These are phyloP conservation scores for Timandra comae DNA, from an alignment of 2,888 invertebrate genomes.

Conservation along the genomic window DNA sequence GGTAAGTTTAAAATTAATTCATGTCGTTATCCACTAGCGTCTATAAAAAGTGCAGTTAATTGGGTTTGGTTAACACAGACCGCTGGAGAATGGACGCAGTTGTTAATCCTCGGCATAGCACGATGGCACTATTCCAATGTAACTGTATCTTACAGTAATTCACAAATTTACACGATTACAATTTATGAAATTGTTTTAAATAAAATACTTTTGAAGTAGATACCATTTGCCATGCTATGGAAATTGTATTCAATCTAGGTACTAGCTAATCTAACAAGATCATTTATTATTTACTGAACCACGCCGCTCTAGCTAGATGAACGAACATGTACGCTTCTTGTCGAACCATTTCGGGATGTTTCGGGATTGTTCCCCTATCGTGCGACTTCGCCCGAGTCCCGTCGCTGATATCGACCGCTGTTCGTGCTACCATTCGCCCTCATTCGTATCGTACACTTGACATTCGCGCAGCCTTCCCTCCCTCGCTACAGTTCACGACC, in stretches of 20 bases:
- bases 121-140: too few relatives aligned
- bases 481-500: constrained; percentile 33
- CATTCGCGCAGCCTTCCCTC: constrained; percentile 35
- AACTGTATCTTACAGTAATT: too few relatives aligned
- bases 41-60: constrained; percentile 47
- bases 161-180: too few relatives aligned
- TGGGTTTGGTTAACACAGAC: constrained; percentile 38
- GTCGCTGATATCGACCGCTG: constrained; percentile 35
- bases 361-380: not conserved
- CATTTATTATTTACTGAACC: too few relatives aligned
- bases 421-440: constrained; percentile 24
- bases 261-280: too few relatives aligned
- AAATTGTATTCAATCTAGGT: too few relatives aligned
- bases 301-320: too few relatives aligned
- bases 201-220: too few relatives aligned
- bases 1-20: constrained; percentile 44
- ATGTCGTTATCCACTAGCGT: constrained; percentile 35
- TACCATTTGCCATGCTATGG: too few relatives aligned
- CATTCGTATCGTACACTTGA: constrained; percentile 53
- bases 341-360: too few relatives aligned
- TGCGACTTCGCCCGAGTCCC: constrained; percentile 2
- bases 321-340: too few relatives aligned
- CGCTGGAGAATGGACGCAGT: constrained; percentile 21
- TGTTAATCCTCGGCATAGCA: not conserved
- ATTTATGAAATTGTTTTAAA: too few relatives aligned